Base-by-base conservation (phyloP, 2,797 vertebrate species). In the Leptoclinus maculatus region DNA sequence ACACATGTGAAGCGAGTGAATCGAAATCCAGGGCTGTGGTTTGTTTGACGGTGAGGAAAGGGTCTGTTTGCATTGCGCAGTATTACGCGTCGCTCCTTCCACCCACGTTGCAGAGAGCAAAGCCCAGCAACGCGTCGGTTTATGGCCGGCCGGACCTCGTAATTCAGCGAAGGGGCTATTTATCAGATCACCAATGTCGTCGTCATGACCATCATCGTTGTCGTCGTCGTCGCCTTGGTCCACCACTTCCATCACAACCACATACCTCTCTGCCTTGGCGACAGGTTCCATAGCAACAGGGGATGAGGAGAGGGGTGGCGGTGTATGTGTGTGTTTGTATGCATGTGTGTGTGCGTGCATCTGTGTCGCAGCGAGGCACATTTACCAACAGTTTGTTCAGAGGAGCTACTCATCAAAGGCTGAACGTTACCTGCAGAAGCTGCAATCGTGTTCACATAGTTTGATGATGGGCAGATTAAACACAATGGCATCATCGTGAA, bases 221-320 rank as follows among this genome's bases (percentile, higher is more conserved):
- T 75, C 70, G 63, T 78, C 71, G 51, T 70, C 56, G 63, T 77
- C 76, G 71, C 69, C 66, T 27, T 76, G 81, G 71, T 82, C 83
- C 73, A 58, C 59, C 84, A 79, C 83, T 80, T 86, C 74, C 83
- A 91, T 83, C 88, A 86, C 79, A 78, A 84, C 84, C 90, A 87
- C 88, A 90, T 83, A 91, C 88, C 89, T 86, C 83, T 78, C 88
- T 81, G 90, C 93, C 93, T 91, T 91, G 92, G 93, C 91, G 92
- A 94, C 93, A 93, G 93, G 92, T 93, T 94, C 93, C 92, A 94
- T 93, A 93, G 93, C 93, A 93, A 94, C 92, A 93, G 91, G 90
- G 91, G 89, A 92, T 90, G 83, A 85, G 73, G 76, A 87, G 82
- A 84, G 68, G 79, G 80, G 81, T 84, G 86, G 86, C 34, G n/a